Evolutionary conservation across 2,797 vertebrate species (phyloP), one percentile per base, ranked within the genome.

Genomic region (Aphelocoma californica): DNA sequence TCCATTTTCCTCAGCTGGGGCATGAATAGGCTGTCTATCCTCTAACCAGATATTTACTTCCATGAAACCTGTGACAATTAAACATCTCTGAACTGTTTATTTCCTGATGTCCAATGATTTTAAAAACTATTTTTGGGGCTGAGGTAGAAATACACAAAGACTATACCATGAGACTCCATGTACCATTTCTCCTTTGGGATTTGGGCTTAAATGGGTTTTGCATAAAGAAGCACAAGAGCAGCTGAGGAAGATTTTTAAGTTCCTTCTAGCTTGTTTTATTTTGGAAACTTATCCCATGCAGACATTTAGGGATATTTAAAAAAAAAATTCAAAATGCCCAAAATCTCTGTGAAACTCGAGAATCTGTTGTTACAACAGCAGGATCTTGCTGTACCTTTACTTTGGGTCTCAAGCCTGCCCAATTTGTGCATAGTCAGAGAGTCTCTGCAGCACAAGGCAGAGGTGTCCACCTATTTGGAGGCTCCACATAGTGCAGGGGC

Each of bases 281-380:
- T 85, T 54, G 28, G 54, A 92, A 86, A 38, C 19, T 36, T 14
- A n/a, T 4, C 4, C 24, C 23, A 26, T 20, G 17, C 6, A 65
- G 19, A 25, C 17, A 67, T n/a, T 71, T 50, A 7, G 10, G 3
- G 38, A 40, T 78, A 34, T 77, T 66, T 50, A 19, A 40, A 12
- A 18, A n/a, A 60, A 40, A 48, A 36, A 14, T 5, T 36, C 1
- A 23, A 89, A 88, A 72, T 32, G 6, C 9, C 18, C 14, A 31
- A 67, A 80, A 62, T 57, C 21, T 85, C 51, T 38, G 25, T 53
- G 24, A 74, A 70, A 60, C 16, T 56, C 20, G 23, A 62, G 40
- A 72, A 67, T 42, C 50, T 23, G 18, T 17, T 56, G 36, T 26
- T 54, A 45, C 0, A 0, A 62, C 0, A 2, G 14, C 38, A 81